phyloP scores from a whole-genome alignment of 1,140 invertebrate genomes.

The Bombus sylvicola region DNA sequence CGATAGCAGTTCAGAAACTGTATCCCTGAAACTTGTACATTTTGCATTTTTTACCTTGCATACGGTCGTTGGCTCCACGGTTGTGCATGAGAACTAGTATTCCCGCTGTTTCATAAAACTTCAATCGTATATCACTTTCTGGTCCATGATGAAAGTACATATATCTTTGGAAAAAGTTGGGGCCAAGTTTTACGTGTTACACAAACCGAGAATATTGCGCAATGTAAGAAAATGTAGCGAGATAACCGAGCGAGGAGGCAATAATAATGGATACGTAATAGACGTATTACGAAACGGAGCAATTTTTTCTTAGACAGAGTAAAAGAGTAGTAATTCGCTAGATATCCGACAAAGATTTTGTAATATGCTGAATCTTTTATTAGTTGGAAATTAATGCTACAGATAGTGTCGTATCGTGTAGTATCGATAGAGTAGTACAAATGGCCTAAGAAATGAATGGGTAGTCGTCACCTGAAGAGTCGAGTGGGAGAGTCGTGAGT shows the following conservation, averaged over 20 bases:
- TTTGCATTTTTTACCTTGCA: background rate
- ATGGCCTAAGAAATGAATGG: too few species aligned
- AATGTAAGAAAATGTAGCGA: background rate
- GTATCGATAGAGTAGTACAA: too few species aligned
- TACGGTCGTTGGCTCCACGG: background rate
- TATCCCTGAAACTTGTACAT: background rate
- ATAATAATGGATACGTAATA: too few species aligned
- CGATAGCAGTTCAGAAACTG: background rate
- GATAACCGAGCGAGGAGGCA: background rate
- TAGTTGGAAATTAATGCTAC: too few species aligned
- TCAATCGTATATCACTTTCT: conserved; percentile 18
- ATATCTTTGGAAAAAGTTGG: background rate
- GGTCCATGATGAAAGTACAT: conserved; percentile 5
- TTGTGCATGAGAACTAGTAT: conserved; percentile 15
- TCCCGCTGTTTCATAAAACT: conserved; percentile 11
- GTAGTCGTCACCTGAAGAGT: too few species aligned
- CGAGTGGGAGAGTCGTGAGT: too few species aligned
- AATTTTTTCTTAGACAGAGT: too few species aligned
- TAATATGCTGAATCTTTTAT: too few species aligned
- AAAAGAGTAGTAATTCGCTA: too few species aligned
- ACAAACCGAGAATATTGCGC: background rate
- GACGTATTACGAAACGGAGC: too few species aligned
- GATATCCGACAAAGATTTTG: too few species aligned
- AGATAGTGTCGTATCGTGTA: too few species aligned
- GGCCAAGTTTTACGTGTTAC: background rate